Conservation (phyloP, 2,888 invertebrate genomes). For the Prenolepis imparis region DNA sequence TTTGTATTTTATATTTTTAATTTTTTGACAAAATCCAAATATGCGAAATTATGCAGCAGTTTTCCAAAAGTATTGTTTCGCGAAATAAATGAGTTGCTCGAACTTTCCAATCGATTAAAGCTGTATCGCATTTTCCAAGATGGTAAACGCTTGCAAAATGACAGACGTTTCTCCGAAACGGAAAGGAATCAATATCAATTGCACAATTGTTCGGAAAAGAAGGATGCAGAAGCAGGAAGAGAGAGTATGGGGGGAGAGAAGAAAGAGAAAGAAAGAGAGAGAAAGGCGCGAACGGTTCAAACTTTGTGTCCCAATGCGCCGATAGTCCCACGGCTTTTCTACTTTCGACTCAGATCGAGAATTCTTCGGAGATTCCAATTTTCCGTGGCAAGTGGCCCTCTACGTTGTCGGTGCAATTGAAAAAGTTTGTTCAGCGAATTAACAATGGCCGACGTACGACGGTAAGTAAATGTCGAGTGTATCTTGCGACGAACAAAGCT, state of each 20-base stretch:
- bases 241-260: neutral
- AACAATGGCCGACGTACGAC: slow-evolving; percentile 58
- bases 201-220: slow-evolving; percentile 51
- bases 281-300: neutral
- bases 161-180: slow-evolving; percentile 30
- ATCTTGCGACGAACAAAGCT: slow-evolving; percentile 57
- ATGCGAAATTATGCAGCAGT: neutral
- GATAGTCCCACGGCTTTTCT: slow-evolving; percentile 48
- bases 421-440: slow-evolving; percentile 71
- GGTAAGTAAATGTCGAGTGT: slow-evolving; percentile 65
- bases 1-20: neutral
- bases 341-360: slow-evolving; percentile 56
- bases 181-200: slow-evolving; percentile 39
- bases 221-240: neutral
- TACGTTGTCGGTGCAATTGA: slow-evolving; percentile 51
- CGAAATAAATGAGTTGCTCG: slow-evolving; percentile 3
- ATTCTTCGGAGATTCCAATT: slow-evolving; percentile 63
- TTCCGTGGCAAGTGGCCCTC: slow-evolving; percentile 49
- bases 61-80: slow-evolving; percentile 18
- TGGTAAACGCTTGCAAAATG: slow-evolving; percentile 40
- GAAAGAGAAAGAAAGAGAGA: neutral
- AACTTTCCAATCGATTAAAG: slow-evolving; percentile 31
- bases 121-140: slow-evolving; percentile 7
- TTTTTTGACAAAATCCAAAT: neutral
- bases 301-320: slow-evolving; percentile 49